Conservation (phyloP, 2,888 invertebrate genomes). For the Autographa pulchrina region DNA sequence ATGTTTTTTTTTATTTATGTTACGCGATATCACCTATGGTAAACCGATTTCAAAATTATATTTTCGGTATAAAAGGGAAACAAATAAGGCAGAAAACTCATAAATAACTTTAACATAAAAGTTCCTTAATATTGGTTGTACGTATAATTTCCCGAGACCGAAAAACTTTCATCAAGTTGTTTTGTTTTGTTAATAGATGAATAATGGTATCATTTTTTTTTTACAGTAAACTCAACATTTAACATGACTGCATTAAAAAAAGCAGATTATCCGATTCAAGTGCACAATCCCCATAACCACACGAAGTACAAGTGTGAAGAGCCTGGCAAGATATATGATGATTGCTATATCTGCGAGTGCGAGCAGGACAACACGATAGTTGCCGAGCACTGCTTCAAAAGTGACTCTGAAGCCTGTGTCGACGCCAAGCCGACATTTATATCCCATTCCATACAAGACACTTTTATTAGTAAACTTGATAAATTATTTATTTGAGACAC, state of each 20-base stretch:
- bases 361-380: constrained; percentile 63
- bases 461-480: constrained; percentile 5
- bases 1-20: too few relatives aligned
- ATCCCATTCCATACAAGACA: constrained; percentile 9
- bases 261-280: constrained; percentile 21
- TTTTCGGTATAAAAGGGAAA: too few relatives aligned
- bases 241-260: constrained; percentile 32
- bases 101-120: too few relatives aligned
- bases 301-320: constrained; percentile 69
- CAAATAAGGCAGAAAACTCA: too few relatives aligned
- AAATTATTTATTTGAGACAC: background rate
- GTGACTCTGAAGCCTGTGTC: constrained; percentile 63
- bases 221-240: constrained; percentile 41
- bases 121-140: too few relatives aligned
- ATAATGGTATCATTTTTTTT: background rate
- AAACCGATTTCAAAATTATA: too few relatives aligned
- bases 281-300: constrained; percentile 60
- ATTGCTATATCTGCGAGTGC: constrained; percentile 80
- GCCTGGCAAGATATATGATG: constrained; percentile 68
- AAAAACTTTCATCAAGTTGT: too few relatives aligned
- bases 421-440: constrained; percentile 68
- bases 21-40: too few relatives aligned
- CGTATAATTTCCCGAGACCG: too few relatives aligned
- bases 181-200: too few relatives aligned
- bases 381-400: constrained; percentile 79